Conservation (phyloP, 37 sponge, comb jelly and placozoan genomes). For the Beroe forskalii region DNA sequence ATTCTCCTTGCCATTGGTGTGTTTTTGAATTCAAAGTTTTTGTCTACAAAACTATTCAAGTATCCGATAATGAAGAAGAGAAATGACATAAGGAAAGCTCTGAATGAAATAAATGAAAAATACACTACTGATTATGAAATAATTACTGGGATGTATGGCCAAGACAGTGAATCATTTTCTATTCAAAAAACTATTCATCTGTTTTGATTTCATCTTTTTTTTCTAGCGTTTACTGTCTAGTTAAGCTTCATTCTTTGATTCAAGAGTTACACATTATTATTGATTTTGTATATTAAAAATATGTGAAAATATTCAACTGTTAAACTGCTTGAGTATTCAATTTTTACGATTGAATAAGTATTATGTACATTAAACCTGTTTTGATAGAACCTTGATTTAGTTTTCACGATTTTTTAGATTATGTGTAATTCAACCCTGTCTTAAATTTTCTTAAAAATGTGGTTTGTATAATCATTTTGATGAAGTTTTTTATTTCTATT, state of each 20-base stretch:
- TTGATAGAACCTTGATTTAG: no score
- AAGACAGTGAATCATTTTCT: not conserved
- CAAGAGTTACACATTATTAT: not conserved
- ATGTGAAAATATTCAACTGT: not conserved
- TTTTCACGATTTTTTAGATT: no score
- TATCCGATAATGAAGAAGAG: not conserved
- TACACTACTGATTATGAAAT: not conserved
- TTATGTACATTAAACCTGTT: no score
- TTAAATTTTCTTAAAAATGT: no score
- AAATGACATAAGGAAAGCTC: not conserved
- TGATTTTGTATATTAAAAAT: not conserved
- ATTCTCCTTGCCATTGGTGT: not conserved
- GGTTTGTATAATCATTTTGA: no score
- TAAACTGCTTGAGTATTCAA: no score
- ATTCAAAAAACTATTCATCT: constrained; percentile 30
- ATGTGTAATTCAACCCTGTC: no score
- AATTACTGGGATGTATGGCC: not conserved
- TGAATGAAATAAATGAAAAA: not conserved
- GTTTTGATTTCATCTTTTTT: not conserved
- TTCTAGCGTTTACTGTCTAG: not conserved
- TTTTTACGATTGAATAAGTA: no score
- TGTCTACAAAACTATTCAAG: constrained; percentile 9
- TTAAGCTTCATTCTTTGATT: not conserved
- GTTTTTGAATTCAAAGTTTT: not conserved
- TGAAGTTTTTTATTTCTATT: no score